Percentiles rank a stretch among this genome's conserved stretches.
Evolutionary conservation across 2,113 vertebrate species (phyloP).

Genomic region (Ameiurus melas): DNA sequence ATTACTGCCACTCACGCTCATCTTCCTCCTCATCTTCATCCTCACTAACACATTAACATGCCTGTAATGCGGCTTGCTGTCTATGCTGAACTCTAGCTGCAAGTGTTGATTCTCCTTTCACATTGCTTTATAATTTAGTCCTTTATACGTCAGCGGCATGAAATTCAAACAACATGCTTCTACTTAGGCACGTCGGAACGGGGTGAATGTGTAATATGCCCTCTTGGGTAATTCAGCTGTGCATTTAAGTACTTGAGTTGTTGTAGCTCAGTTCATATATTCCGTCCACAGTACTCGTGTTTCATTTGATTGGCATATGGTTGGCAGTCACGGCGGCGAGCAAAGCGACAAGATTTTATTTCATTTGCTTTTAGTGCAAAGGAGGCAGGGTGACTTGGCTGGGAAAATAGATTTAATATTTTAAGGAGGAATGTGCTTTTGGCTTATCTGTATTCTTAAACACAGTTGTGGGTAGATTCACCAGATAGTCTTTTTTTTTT

Average conservation of each 20-base stretch:
- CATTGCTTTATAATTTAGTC: constrained; percentile 2
- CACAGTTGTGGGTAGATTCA: neutral
- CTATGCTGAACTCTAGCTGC: neutral
- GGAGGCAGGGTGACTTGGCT: constrained; percentile 14
- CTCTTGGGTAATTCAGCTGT: neutral
- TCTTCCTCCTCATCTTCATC: constrained; percentile 48
- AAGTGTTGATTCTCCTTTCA: neutral
- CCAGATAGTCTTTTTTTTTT: neutral
- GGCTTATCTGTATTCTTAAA: neutral
- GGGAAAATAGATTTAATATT: constrained; percentile 19
- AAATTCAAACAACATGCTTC: constrained; percentile 21
- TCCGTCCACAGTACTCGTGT: constrained; percentile 15
- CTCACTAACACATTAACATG: constrained; percentile 68
- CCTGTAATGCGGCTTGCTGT: constrained; percentile 29
- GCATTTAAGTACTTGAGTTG: constrained; percentile 10
- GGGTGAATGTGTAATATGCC: neutral
- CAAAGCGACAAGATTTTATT: constrained; percentile 44
- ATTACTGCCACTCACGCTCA: constrained; percentile 34
- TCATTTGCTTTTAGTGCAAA: constrained; percentile 27
- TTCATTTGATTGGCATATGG: constrained; percentile 43
- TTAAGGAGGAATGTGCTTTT: constrained; percentile 28
- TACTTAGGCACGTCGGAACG: neutral
- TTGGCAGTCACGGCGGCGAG: constrained; percentile 29
- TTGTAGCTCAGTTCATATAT: constrained; percentile 31
- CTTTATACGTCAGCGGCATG: constrained; percentile 2